A percentile compares a stretch with the other conserved stretches of the same genome.
These are phyloP conservation scores for Ellobium chinense DNA, from an alignment of 2,888 invertebrate genomes.

Conservation along the genomic window DNA sequence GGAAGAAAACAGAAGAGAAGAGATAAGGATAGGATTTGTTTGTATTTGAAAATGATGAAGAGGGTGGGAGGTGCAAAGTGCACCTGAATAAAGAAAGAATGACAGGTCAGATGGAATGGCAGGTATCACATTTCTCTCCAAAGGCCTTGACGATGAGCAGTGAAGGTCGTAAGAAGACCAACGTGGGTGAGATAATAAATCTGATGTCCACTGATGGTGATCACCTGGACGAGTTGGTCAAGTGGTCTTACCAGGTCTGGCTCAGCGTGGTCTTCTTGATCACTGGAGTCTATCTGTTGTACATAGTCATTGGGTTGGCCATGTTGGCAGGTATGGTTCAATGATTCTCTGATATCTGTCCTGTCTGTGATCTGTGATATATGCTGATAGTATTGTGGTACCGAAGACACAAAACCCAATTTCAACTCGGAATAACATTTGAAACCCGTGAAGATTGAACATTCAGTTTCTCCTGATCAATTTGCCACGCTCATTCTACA, in stretches of 20 bases:
- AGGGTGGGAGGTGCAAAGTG: no score
- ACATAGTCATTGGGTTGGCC: conserved; percentile 81
- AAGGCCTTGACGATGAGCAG: conserved; percentile 76
- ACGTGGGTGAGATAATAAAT: conserved; percentile 78
- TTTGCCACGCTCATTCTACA: no score
- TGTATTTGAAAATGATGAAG: background rate
- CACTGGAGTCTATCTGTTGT: conserved; percentile 85
- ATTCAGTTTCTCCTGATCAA: no score
- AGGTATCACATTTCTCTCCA: background rate
- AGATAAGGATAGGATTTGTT: no score
- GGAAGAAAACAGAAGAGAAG: no score
- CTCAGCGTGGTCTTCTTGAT: conserved; percentile 88
- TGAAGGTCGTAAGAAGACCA: conserved; percentile 70
- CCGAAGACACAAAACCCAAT: no score
- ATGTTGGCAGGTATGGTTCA: conserved; percentile 78
- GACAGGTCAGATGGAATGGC: no score
- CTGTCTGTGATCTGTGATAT: no score
- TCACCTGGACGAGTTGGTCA: conserved; percentile 67
- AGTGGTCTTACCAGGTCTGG: conserved; percentile 69
- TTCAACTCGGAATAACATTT: no score
- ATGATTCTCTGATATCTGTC: conserved; percentile 56
- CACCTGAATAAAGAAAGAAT: no score
- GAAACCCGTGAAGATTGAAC: no score
- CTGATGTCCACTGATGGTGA: conserved; percentile 78
- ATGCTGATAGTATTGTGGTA: no score